Evolutionary conservation across 2,797 vertebrate species (phyloP).

Genomic region (Micrastur ruficollis): DNA sequence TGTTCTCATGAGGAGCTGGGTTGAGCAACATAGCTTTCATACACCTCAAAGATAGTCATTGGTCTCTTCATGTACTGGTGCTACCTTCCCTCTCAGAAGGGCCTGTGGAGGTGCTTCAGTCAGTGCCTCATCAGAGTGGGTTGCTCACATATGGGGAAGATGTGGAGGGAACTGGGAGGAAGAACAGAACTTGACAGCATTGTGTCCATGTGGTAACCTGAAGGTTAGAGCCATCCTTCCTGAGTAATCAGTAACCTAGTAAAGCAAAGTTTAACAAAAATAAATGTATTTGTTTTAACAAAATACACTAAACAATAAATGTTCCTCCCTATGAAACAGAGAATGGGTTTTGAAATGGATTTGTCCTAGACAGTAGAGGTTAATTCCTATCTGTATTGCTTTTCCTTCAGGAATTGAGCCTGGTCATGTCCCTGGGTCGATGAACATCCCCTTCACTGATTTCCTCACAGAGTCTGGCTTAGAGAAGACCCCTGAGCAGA

Average conservation of each 20-base stretch:
- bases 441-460: constrained; percentile 87
- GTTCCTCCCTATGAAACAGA: not conserved
- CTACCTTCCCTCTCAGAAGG: not conserved
- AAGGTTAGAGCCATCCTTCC: not conserved
- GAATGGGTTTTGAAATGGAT: not conserved
- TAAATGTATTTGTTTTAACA: not conserved
- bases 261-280: not conserved
- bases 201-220: not conserved
- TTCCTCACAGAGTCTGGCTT: constrained; percentile 84
- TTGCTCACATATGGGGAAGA: not conserved
- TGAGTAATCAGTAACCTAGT: not conserved
- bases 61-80: not conserved
- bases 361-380: not conserved
- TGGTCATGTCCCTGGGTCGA: constrained; percentile 85
- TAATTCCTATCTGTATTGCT: not conserved
- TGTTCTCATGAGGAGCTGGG: not conserved
- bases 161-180: not conserved
- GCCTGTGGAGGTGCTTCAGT: not conserved
- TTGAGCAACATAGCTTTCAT: not conserved
- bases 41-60: not conserved
- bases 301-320: not conserved
- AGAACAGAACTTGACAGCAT: not conserved
- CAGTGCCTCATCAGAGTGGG: not conserved
- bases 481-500: constrained; percentile 78
- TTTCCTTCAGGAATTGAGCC: constrained; percentile 82